These are phyloP conservation scores for Pseudomugil gertrudae DNA, from an alignment of 2,797 vertebrate genomes.

Conservation along the genomic window DNA sequence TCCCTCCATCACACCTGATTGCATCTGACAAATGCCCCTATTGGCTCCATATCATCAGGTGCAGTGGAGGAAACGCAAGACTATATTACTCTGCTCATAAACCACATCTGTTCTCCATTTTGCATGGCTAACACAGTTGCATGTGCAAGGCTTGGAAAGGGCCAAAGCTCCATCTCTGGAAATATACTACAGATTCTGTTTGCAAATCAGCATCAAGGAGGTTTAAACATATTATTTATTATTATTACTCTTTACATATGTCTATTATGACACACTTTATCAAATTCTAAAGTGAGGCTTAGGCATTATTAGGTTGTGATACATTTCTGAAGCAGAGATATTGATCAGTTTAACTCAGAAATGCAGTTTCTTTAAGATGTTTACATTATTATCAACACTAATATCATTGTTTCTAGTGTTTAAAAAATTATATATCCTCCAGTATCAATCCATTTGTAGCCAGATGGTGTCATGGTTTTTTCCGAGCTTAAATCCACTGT, in stretches of 20 bases:
- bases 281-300: neutral
- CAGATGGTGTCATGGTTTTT: constrained; percentile 4
- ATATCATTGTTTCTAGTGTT: neutral
- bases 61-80: constrained; percentile 77
- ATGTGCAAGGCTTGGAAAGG: constrained; percentile 54
- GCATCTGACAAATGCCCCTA: constrained; percentile 84
- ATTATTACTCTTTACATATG: constrained; percentile 35
- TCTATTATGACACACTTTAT: neutral
- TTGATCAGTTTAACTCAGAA: neutral
- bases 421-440: neutral
- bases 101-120: constrained; percentile 79
- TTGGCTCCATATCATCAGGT: constrained; percentile 82
- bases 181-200: constrained; percentile 49
- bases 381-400: neutral
- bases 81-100: constrained; percentile 79
- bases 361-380: neutral
- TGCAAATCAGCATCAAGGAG: constrained; percentile 45
- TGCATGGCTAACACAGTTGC: constrained; percentile 69
- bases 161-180: constrained; percentile 66
- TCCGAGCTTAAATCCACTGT: neutral
- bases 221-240: constrained; percentile 42
- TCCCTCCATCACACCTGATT: constrained; percentile 82
- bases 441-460: neutral
- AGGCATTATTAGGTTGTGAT: neutral
- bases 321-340: neutral